Evolutionary conservation across 2,797 vertebrate species (phyloP).

Genomic region (Ctenopoma multispine): DNA sequence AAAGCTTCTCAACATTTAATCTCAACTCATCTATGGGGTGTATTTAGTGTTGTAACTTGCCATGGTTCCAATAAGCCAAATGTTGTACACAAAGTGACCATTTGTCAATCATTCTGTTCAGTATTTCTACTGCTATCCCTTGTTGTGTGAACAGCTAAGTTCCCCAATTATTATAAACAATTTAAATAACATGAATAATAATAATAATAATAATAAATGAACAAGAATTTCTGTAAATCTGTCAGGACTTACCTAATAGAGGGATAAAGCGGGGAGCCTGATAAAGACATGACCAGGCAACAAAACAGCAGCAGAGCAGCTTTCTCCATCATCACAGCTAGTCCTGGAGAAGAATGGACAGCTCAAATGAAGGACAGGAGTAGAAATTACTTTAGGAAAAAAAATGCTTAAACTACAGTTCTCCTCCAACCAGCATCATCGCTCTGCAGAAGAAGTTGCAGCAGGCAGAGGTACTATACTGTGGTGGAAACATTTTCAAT

Average conservation of each 20-base stretch:
- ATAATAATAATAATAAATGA: too few species aligned
- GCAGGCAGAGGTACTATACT: conserved; percentile 14
- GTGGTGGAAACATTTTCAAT: conserved; percentile 2
- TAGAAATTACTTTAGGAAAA: conserved; percentile 72
- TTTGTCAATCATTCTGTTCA: conserved; percentile 5
- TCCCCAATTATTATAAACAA: not conserved
- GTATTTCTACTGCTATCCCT: conserved; percentile 2
- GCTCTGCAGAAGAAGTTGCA: conserved; percentile 55
- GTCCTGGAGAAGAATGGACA: conserved; percentile 63
- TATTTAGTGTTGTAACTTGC: not conserved
- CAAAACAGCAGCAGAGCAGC: conserved; percentile 87
- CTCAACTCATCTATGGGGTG: not conserved
- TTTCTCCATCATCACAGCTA: conserved; percentile 87
- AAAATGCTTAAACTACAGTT: conserved; percentile 72
- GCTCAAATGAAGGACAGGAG: conserved; percentile 62
- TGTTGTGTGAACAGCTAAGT: not conserved
- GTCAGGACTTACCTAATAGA: conserved; percentile 87
- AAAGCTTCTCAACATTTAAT: not conserved
- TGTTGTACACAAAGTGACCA: not conserved
- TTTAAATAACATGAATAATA: conserved; percentile 20
- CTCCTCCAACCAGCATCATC: conserved; percentile 43
- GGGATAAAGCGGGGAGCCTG: conserved; percentile 85
- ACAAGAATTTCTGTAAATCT: conserved; percentile 4
- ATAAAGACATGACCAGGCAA: conserved; percentile 84
- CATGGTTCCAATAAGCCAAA: not conserved